Percentiles rank a stretch among this genome's conserved stretches.
These are phyloP conservation scores for Dryobotodes eremita DNA, from an alignment of 2,888 invertebrate species.

Conservation along the genomic window DNA sequence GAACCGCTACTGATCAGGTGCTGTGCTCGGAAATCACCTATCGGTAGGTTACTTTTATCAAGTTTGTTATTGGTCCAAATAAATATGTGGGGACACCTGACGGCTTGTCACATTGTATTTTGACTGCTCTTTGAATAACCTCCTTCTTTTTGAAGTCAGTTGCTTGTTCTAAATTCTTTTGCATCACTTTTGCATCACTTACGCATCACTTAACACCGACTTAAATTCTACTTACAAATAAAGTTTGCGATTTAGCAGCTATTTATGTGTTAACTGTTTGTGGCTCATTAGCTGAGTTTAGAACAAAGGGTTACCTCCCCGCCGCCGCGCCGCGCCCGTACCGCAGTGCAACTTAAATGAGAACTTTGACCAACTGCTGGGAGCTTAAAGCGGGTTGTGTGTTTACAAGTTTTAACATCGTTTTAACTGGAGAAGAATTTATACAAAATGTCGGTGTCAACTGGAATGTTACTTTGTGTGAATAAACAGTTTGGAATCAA, in stretches of 20 bases:
- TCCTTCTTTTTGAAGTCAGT: not conserved
- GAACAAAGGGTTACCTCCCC: conserved; percentile 27
- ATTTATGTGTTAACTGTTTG: conserved; percentile 25
- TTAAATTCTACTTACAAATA: conserved; percentile 12
- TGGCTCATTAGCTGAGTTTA: conserved; percentile 51
- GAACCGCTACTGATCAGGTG: not conserved
- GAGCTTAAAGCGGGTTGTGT: conserved; percentile 18
- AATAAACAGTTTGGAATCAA: not conserved
- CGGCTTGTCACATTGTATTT: not conserved
- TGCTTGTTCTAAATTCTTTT: not conserved
- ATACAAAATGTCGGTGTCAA: not conserved
- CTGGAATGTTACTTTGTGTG: not conserved
- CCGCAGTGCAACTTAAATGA: conserved; percentile 22
- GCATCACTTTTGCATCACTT: too few relatives aligned
- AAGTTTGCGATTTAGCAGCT: conserved; percentile 19
- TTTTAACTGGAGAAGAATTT: conserved; percentile 15
- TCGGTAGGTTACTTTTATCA: not conserved
- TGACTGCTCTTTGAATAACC: not conserved
- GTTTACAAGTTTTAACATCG: not conserved
- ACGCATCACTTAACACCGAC: not conserved
- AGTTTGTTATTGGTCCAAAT: not conserved
- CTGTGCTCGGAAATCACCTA: not conserved
- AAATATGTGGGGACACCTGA: not conserved
- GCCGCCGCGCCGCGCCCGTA: not conserved
- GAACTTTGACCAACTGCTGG: conserved; percentile 19